phyloP scores from a whole-genome alignment of 2,113 vertebrate species.

The Meles meles region DNA sequence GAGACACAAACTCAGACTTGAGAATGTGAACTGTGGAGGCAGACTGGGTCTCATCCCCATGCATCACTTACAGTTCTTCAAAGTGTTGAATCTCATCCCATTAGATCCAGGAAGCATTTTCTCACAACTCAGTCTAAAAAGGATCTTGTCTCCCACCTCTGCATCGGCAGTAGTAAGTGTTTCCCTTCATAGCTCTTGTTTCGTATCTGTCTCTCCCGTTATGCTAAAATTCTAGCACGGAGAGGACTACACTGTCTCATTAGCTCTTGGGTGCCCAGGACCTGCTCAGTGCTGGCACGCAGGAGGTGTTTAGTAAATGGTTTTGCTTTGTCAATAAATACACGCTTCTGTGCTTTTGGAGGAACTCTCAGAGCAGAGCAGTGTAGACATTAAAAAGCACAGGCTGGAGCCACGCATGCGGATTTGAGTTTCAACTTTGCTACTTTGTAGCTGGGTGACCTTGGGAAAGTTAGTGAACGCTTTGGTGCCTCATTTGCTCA shows the following conservation, averaged over 20 bases:
- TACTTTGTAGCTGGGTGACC: neutral
- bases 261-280: neutral
- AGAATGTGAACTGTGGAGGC: neutral
- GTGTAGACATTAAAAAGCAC: neutral
- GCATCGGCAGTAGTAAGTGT: neutral
- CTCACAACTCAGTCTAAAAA: neutral
- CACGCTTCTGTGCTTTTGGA: neutral
- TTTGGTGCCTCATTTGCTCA: neutral
- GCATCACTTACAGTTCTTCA: neutral
- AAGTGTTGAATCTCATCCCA: neutral
- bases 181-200: neutral
- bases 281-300: too few species aligned
- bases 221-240: neutral
- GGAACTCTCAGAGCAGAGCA: neutral
- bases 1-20: neutral
- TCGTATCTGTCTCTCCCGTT: fast-evolving
- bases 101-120: neutral
- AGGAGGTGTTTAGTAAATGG: neutral
- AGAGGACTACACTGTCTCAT: neutral
- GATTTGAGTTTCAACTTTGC: neutral
- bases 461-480: neutral
- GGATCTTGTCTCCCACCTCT: neutral
- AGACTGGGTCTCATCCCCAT: neutral
- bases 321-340: neutral
- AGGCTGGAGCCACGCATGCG: neutral